Percentiles rank a stretch among this genome's conserved stretches.
phyloP scores from a whole-genome alignment of 2,888 invertebrate species.

The Polydrusus tereticollis region DNA sequence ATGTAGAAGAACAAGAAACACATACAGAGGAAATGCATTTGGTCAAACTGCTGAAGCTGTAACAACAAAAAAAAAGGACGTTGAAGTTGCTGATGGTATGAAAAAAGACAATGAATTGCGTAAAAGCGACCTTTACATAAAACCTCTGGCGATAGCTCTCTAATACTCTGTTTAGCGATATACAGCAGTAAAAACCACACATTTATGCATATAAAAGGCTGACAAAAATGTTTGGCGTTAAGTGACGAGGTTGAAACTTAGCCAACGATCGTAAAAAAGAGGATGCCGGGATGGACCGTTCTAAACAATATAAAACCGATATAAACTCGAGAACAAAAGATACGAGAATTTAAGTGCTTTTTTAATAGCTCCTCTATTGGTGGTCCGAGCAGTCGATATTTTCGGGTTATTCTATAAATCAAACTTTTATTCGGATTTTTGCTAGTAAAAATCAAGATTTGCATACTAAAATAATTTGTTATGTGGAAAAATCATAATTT shows the following conservation, averaged over 20 bases:
- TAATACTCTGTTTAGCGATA: slow-evolving; percentile 2
- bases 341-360: slow-evolving; percentile 35
- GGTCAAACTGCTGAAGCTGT: too few relatives aligned
- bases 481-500: slow-evolving; percentile 6
- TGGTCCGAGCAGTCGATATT: slow-evolving; percentile 34
- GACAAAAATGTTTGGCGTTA: slow-evolving; percentile 19
- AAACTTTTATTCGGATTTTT: slow-evolving; percentile 26
- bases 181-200: slow-evolving; percentile 15
- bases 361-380: slow-evolving; percentile 40
- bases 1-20: too few relatives aligned
- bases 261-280: slow-evolving; percentile 40
- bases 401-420: slow-evolving; percentile 35
- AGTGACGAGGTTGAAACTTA: slow-evolving; percentile 30
- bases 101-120: too few relatives aligned
- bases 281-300: slow-evolving; percentile 25
- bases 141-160: neutral
- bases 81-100: too few relatives aligned
- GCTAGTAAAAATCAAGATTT: slow-evolving; percentile 1
- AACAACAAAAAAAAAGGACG: too few relatives aligned
- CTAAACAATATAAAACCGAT: slow-evolving; percentile 47
- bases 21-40: too few relatives aligned
- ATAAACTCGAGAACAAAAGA: slow-evolving; percentile 44
- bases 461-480: neutral
- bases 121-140: too few relatives aligned
- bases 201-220: slow-evolving; percentile 20